Evolutionary conservation across 2,113 vertebrate species (phyloP), one percentile per base, ranked within the genome.

Genomic region (Suncus etruscus): DNA sequence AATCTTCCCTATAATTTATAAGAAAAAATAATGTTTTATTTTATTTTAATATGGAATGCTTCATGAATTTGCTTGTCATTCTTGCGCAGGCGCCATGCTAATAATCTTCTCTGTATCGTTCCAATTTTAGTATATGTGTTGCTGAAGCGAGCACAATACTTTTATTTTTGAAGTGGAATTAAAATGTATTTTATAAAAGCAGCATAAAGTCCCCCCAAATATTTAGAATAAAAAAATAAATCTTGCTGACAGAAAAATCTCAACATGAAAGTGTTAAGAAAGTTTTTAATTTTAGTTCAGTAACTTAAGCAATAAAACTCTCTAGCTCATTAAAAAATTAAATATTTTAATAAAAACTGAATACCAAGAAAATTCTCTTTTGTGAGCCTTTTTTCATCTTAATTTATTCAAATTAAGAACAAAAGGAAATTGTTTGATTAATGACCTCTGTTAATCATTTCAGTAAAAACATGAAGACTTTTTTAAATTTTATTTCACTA

Each of bases 391-490:
- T 97, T 92, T 75, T 95, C 84, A 96, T 96, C 95, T 89, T 95
- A 94, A n/a, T 94, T 84, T 69, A 86, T 96, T 94, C 94, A 96
- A 97, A 97, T 95, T 95, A 94, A 96, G 92, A 97, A 97, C 90
- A 97, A 97, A 97, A 95, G 63, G 20, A 93, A 65, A 45, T 95
- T 95, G 69, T 92, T 96, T 97, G 95, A 97, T 97, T 97, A 97
- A 97, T 97, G 94, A 95, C 93, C 94, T 92, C 75, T 84, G 58
- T 81, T 98, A 97, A 96, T 97, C 91, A 96, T 97, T 98, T 95
- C 77, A 92, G 78, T 84, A 85, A 96, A 95, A 79, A 96, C 74
- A 97, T 32, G 88, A 91, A 97, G 92, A 96, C 63, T 94, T 96
- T 94, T 91, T 91, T 69, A 54, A 81, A 94, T 93, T 97, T 97